These are phyloP conservation scores for Perodicticus potto DNA, from an alignment of 2,797 vertebrate species.

Conservation along the genomic window DNA sequence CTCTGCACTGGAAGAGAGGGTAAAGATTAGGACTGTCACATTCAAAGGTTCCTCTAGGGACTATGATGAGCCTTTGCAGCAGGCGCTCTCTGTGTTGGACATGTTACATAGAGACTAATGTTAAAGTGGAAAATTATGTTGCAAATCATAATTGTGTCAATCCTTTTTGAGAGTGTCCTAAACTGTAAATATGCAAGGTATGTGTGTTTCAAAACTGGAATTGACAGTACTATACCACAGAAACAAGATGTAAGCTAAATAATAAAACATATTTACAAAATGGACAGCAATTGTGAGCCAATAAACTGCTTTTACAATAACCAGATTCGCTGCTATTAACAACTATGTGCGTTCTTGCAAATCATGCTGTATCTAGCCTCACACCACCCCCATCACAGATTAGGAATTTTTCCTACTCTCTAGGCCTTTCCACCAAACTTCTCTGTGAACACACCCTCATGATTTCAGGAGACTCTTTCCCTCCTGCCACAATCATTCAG, in stretches of 20 bases:
- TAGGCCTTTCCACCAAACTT: not conserved
- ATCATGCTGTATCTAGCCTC: not conserved
- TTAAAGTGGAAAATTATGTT: not conserved
- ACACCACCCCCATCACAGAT: too few relatives aligned
- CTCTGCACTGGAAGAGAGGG: not conserved
- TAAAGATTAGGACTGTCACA: not conserved
- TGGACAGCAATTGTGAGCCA: not conserved
- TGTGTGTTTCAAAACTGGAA: constrained; percentile 30
- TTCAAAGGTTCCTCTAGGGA: not conserved
- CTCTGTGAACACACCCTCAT: not conserved
- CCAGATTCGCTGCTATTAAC: not conserved
- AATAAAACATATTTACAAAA: constrained; percentile 9
- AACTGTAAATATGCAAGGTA: not conserved
- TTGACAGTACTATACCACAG: not conserved
- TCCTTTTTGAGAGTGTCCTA: constrained; percentile 10
- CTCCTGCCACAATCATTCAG: not conserved
- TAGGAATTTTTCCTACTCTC: not conserved
- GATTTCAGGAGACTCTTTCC: not conserved
- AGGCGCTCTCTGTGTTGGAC: not conserved
- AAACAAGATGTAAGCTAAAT: constrained; percentile 26
- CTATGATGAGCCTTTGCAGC: not conserved
- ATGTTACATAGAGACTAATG: not conserved
- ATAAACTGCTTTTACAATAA: constrained; percentile 3
- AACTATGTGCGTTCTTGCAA: not conserved
- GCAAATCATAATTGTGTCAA: not conserved